Evolutionary conservation across 2,113 vertebrate species (phyloP).

Genomic region (Apteryx mantelli): DNA sequence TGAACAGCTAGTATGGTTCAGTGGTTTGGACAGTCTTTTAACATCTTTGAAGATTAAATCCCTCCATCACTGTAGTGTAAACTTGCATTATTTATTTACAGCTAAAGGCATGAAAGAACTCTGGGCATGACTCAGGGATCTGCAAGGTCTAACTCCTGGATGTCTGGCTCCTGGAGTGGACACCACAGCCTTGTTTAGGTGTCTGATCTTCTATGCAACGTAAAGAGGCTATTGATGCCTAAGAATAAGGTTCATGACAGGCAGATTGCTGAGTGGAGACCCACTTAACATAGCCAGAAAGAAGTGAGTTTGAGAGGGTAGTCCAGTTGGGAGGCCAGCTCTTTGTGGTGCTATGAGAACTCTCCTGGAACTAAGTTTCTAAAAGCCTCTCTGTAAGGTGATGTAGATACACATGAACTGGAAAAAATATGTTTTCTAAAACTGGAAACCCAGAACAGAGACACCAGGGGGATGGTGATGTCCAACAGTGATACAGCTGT

Average conservation of each 20-base stretch:
- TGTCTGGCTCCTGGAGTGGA: not conserved
- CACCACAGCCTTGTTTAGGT: conserved; percentile 1
- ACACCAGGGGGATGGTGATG: not conserved
- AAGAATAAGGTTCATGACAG: not conserved
- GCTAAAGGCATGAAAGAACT: conserved; percentile 14
- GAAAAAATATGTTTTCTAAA: not conserved
- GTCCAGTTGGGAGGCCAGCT: not conserved
- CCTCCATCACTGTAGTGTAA: not conserved
- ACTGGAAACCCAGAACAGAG: not conserved
- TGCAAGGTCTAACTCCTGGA: not conserved
- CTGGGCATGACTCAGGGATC: not conserved
- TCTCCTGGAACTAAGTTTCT: not conserved
- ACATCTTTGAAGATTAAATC: conserved; percentile 23
- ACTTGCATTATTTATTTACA: conserved; percentile 40
- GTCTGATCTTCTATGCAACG: not conserved
- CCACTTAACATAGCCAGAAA: not conserved
- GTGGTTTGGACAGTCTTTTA: conserved; percentile 2
- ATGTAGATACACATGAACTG: not conserved
- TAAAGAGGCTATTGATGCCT: not conserved
- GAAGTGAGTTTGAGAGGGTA: not conserved
- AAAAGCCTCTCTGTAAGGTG: not conserved
- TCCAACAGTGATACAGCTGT: not conserved
- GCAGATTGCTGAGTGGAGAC: not conserved
- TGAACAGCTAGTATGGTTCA: not conserved
- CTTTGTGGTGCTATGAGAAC: not conserved